A percentile compares a stretch with the other conserved stretches of the same genome.
These are phyloP conservation scores for Aptenodytes patagonicus DNA, from an alignment of 2,113 vertebrate genomes.

Conservation along the genomic window DNA sequence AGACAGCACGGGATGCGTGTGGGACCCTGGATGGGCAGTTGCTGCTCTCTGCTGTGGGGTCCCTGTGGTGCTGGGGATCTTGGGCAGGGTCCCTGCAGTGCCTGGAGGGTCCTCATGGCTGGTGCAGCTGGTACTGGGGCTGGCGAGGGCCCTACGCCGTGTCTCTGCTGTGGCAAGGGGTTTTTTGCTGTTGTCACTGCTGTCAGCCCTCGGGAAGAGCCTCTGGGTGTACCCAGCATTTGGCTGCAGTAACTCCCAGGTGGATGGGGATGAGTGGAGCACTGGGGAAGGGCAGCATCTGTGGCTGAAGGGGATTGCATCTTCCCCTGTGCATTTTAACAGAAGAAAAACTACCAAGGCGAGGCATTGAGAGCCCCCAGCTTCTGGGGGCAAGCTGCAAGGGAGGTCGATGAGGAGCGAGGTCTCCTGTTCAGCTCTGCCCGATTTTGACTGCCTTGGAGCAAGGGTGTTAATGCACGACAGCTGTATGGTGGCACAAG, in stretches of 20 bases:
- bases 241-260: neutral
- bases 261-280: neutral
- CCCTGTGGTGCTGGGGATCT: neutral
- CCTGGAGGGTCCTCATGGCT: neutral
- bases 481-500: neutral
- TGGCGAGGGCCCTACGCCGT: fast-evolving
- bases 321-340: neutral
- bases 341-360: neutral
- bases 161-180: neutral
- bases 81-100: fast-evolving
- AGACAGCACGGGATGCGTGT: fast-evolving
- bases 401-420: neutral
- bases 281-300: neutral
- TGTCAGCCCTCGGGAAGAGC: neutral
- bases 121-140: neutral
- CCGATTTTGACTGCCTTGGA: neutral
- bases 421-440: neutral
- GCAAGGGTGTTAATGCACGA: neutral
- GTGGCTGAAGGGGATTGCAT: neutral
- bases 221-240: neutral
- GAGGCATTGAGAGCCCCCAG: fast-evolving
- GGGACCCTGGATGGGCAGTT: neutral
- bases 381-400: neutral
- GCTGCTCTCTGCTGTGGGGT: neutral
- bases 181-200: neutral